Evolutionary conservation across 1,140 invertebrate genomes (phyloP), one percentile per base, ranked within the genome.

Genomic region (Arctopsyche grandis): DNA sequence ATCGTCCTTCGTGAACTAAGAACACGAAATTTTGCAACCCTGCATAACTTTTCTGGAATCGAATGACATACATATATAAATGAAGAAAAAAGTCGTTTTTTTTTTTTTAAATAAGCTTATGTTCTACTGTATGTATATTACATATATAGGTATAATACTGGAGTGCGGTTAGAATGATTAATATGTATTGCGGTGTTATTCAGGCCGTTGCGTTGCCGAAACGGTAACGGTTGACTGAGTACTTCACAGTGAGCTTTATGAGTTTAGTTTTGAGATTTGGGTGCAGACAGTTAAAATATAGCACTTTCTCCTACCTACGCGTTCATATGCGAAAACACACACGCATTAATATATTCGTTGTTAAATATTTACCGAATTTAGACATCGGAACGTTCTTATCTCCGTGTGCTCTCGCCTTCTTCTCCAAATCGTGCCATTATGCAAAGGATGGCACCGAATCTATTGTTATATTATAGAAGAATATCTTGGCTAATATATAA

Each of bases 231-330:
- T 66, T 66, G 63, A 66, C 63, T 66, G 63, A 66, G 63, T 22
- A 66, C 63, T 66, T 66, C 63, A 22, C 63, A 66, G 63, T 24
- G 24, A 22, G 63, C 63, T 66, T 66, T 66, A 66, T 66, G 63
- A 66, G 63, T 66, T 66, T 66, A 66, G 63, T 66, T 66, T 66
- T 66, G 63, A 66, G 63, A 66, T 66, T 66, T 66, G 63, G 63
- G 63, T 66, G 63, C 63, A 66, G 63, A 66, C 63, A 66, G 63
- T 66, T 66, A 66, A 66, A 66, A 66, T 66, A 66, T 66, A 66
- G 63, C 63, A 26, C 63, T 66, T 26, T 24, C 29, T 38, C 29
- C 3, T 38, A 38, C 63, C 63, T 0, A 22, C 24, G 24, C 63
- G 24, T 66, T 66, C 21, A 66, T 29, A 66, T 12, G 19, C 60